Conservation (phyloP, 2,888 invertebrate genomes). For the Eubasilissa splendida region DNA sequence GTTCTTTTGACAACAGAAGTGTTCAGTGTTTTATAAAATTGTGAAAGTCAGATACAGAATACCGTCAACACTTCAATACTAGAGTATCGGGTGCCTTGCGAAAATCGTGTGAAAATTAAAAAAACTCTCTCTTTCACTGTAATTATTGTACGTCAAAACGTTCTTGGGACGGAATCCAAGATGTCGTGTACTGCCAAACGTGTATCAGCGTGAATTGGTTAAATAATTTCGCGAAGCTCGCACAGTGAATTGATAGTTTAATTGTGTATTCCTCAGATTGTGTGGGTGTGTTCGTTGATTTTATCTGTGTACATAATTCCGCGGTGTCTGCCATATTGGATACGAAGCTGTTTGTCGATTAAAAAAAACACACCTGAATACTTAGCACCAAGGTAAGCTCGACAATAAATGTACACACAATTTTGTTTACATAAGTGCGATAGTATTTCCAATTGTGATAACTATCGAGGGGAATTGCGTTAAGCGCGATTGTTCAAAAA, state of each 20-base stretch:
- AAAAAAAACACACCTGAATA: constrained; percentile 16
- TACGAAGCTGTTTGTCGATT: not conserved
- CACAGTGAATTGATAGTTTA: constrained; percentile 5
- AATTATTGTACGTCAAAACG: not conserved
- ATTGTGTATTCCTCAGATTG: constrained; percentile 1
- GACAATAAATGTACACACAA: constrained; percentile 1
- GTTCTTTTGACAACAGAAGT: too few species aligned
- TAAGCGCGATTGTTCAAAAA: too few species aligned
- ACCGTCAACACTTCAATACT: too few species aligned
- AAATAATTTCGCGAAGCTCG: not conserved
- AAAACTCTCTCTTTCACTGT: constrained; percentile 7
- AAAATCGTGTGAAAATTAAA: constrained; percentile 7
- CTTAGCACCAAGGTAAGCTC: not conserved
- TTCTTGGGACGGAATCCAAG: not conserved
- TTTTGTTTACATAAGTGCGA: constrained; percentile 8
- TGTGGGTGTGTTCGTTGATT: constrained; percentile 14
- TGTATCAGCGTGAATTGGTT: not conserved
- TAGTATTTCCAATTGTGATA: too few species aligned
- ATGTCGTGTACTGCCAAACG: not conserved
- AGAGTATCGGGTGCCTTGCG: not conserved
- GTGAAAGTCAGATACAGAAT: too few species aligned
- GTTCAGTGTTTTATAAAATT: too few species aligned
- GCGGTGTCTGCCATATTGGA: constrained; percentile 30
- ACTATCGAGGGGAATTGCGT: too few species aligned
- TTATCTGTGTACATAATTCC: constrained; percentile 19